Evolutionary conservation across 2,113 vertebrate species (phyloP), one percentile per base, ranked within the genome.

Genomic region (Corapipo altera): DNA sequence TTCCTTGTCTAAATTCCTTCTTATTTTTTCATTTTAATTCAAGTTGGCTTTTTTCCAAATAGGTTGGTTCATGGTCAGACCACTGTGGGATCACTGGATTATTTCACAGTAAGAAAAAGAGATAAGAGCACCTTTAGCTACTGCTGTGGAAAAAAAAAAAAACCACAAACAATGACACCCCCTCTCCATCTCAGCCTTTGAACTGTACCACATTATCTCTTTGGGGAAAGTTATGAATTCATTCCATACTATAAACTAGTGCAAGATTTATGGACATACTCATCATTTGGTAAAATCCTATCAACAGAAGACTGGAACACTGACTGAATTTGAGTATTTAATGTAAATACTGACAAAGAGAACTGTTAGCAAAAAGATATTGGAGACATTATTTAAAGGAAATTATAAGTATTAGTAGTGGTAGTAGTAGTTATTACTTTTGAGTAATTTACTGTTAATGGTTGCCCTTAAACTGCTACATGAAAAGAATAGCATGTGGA

Each of bases 91-190:
- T 96, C 87, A 89, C 95, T 96, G 92, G 87, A 97, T 94, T 95
- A 95, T 91, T 97, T 97, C 97, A 97, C 22, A 95, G 93, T 33
- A 81, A 96, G 71, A 82, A 87, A 96, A 94, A 93, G 59, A 97
- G 96, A 97, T 97, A 98, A 98, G 84, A 94, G 67, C 73, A 97
- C 89, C 88, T 96, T 92, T 57, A 97, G 96, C 94, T 97, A 97
- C 94, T 83, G 70, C 88, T 95, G 55, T 37, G 88, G 20, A 85
- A 82, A 89, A 67, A 6, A 32, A 54, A 54, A 17, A 16, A 9
- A 30, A 8, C 51, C 16, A 32, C 16, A 32, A 49, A 8, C 30
- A 82, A 74, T 32, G 27, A 43, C 19, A 32, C 46, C 20, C 26
- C 8, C 35, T 52, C n/a, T 2, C 80, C 17, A 77, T 24, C 43